Evolutionary conservation across 2,888 invertebrate genomes (phyloP).

Genomic region (Tetrapedia diversipes): DNA sequence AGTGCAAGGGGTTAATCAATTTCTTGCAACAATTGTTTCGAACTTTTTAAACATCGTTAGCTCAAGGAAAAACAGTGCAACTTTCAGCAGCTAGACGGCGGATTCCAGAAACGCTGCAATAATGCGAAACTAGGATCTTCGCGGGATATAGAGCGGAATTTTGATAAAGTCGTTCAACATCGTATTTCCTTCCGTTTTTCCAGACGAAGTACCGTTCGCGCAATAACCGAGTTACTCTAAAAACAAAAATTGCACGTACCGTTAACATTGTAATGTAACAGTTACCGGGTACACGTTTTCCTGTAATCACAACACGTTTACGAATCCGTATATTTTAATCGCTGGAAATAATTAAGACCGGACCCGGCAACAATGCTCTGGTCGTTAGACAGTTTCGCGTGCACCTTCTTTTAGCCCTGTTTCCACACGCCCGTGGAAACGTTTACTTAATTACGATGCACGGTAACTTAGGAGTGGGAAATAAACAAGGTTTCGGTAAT

Average conservation of each 20-base stretch:
- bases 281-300: too few species aligned
- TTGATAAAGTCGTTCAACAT: slow-evolving; percentile 2
- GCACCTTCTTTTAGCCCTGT: neutral
- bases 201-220: neutral
- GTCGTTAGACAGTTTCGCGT: neutral
- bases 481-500: slow-evolving; percentile 11
- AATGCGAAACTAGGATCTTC: slow-evolving; percentile 4
- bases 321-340: too few species aligned
- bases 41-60: too few species aligned
- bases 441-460: neutral
- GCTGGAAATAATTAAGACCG: neutral
- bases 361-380: too few species aligned
- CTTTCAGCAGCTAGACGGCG: slow-evolving; percentile 1
- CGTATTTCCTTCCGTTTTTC: neutral
- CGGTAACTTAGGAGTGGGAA: neutral
- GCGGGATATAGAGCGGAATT: neutral
- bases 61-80: too few species aligned
- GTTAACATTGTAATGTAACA: too few species aligned
- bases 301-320: too few species aligned
- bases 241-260: too few species aligned
- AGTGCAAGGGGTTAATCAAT: too few species aligned
- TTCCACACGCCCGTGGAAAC: neutral
- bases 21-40: too few species aligned
- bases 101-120: neutral
- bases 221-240: neutral